These are phyloP conservation scores for Gobiocypris rarus DNA, from an alignment of 2,113 vertebrate genomes.

Conservation along the genomic window DNA sequence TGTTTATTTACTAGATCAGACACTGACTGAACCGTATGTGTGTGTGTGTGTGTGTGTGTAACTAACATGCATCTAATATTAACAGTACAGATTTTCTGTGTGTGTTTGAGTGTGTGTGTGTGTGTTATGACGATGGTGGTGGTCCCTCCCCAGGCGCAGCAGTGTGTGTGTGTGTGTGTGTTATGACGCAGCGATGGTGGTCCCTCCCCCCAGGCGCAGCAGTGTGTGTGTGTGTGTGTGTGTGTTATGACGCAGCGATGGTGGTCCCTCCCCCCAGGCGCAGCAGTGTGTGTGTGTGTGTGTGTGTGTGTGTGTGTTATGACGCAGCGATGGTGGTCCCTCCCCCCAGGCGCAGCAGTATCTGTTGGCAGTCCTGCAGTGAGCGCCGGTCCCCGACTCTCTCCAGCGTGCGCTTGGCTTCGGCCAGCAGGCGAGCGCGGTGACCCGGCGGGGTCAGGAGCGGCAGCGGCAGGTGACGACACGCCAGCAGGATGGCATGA, in stretches of 20 bases:
- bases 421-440: slow-evolving; percentile 89
- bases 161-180: neutral
- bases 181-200: too few relatives aligned
- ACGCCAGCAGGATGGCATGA: slow-evolving; percentile 92
- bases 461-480: slow-evolving; percentile 93
- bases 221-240: too few relatives aligned
- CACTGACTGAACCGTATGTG: neutral
- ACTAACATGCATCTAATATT: slow-evolving; percentile 16
- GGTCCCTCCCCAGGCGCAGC: too few relatives aligned
- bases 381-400: slow-evolving; percentile 93
- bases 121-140: too few relatives aligned
- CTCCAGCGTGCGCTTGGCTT: slow-evolving; percentile 95
- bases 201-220: too few relatives aligned
- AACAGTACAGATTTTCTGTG: neutral
- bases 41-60: neutral
- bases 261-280: too few relatives aligned
- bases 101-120: neutral
- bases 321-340: slow-evolving; percentile 93
- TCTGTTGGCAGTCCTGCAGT: slow-evolving; percentile 93
- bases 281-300: too few relatives aligned
- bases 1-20: neutral
- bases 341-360: slow-evolving; percentile 90
- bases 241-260: too few relatives aligned
- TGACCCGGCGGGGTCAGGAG: slow-evolving; percentile 92
- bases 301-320: slow-evolving; percentile 64